phyloP scores from a whole-genome alignment of 2,888 invertebrate genomes.

The Sepioteuthis lessoniana region DNA sequence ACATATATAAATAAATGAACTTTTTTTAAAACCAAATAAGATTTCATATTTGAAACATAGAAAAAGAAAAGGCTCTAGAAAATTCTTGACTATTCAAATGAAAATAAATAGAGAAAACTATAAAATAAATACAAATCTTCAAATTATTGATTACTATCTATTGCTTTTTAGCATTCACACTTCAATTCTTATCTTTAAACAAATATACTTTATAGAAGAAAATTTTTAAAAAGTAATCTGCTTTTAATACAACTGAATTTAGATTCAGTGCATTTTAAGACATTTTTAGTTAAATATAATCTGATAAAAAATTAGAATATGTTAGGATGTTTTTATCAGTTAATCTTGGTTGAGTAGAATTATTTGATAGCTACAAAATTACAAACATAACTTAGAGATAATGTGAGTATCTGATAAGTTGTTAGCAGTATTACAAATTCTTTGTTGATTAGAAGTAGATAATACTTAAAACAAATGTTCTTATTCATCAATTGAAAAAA shows the following conservation, averaged over 20 bases:
- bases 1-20: not conserved
- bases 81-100: not conserved
- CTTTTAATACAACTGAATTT: not conserved
- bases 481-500: too few relatives aligned
- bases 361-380: too few relatives aligned
- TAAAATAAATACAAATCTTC: not conserved
- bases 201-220: not conserved
- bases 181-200: not conserved
- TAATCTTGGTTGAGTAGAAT: not conserved
- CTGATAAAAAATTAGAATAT: not conserved
- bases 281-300: not conserved
- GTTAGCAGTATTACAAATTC: too few relatives aligned
- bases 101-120: not conserved
- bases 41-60: not conserved
- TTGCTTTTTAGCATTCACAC: not conserved
- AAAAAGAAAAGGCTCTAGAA: not conserved
- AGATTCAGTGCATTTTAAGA: not conserved
- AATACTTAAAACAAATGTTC: not conserved
- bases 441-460: not conserved
- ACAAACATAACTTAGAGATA: too few relatives aligned
- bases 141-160: not conserved
- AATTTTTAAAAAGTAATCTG: not conserved
- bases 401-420: too few relatives aligned
- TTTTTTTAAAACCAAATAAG: not conserved
- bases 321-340: not conserved